phyloP scores from a whole-genome alignment of 2,113 vertebrate species.

The Macaca mulatta region DNA sequence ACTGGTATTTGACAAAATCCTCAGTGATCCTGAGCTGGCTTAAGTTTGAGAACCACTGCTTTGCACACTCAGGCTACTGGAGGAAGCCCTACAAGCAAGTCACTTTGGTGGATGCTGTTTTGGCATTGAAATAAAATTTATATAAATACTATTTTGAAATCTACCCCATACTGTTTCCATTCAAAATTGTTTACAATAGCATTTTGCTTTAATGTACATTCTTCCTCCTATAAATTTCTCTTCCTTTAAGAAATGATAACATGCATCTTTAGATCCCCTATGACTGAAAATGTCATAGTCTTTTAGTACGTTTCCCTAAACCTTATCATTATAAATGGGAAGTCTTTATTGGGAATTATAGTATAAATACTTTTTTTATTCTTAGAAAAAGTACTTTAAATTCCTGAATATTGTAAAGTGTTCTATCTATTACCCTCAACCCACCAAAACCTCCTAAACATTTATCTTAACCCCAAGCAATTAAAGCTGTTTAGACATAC shows the following conservation, averaged over 20 bases:
- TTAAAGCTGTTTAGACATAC: not conserved
- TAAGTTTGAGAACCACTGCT: not conserved
- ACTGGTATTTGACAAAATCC: no score
- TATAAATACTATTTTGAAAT: not conserved
- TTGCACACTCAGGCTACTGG: accelerated
- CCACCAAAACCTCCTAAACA: not conserved
- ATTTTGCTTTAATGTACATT: not conserved
- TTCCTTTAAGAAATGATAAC: not conserved
- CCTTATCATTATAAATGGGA: not conserved
- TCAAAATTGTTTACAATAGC: not conserved
- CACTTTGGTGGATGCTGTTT: not conserved
- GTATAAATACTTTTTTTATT: not conserved
- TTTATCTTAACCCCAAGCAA: not conserved
- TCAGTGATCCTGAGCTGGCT: not conserved
- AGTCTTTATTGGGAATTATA: not conserved
- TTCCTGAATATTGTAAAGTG: not conserved
- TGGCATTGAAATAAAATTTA: not conserved
- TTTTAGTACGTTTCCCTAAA: constrained; percentile 5
- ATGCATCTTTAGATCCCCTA: not conserved
- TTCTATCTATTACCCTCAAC: not conserved
- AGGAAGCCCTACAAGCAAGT: not conserved
- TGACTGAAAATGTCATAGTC: not conserved
- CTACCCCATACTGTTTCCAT: not conserved
- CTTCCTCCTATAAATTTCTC: not conserved
- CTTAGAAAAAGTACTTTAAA: constrained; percentile 27